These are phyloP conservation scores for Phaenicophaeus curvirostris DNA, from an alignment of 2,797 vertebrate genomes.

Conservation along the genomic window DNA sequence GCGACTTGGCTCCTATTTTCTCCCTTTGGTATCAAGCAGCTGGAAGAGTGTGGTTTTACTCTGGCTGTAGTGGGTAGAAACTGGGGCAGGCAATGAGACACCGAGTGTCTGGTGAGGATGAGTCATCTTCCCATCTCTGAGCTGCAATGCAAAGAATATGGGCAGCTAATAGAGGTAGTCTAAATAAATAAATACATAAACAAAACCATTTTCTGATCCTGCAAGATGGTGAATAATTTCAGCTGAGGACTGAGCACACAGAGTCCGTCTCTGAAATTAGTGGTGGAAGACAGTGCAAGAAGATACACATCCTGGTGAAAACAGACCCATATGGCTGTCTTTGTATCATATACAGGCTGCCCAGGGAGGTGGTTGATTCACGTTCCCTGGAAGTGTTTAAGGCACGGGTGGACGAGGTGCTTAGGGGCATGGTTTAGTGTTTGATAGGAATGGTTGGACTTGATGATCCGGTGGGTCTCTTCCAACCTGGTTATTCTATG, in stretches of 20 bases:
- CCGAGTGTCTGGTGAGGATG: fast-evolving
- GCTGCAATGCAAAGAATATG: fast-evolving
- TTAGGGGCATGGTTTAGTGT: too few relatives aligned
- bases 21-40: neutral
- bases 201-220: neutral
- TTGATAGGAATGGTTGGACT: too few relatives aligned
- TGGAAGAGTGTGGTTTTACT: neutral
- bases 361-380: too few relatives aligned
- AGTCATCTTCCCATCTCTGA: neutral
- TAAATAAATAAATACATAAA: neutral
- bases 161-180: neutral
- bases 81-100: fast-evolving
- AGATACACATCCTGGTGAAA: neutral
- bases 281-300: neutral
- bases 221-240: neutral
- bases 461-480: too few relatives aligned
- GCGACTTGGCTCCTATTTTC: neutral
- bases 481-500: too few relatives aligned
- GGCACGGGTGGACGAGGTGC: too few relatives aligned
- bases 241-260: neutral
- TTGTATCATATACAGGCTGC: too few relatives aligned
- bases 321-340: fast-evolving
- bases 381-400: too few relatives aligned
- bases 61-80: neutral
- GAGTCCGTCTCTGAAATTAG: neutral